phyloP scores from a whole-genome alignment of 37 sponge, comb jelly and placozoan genomes.

The Spongilla lacustris region DNA sequence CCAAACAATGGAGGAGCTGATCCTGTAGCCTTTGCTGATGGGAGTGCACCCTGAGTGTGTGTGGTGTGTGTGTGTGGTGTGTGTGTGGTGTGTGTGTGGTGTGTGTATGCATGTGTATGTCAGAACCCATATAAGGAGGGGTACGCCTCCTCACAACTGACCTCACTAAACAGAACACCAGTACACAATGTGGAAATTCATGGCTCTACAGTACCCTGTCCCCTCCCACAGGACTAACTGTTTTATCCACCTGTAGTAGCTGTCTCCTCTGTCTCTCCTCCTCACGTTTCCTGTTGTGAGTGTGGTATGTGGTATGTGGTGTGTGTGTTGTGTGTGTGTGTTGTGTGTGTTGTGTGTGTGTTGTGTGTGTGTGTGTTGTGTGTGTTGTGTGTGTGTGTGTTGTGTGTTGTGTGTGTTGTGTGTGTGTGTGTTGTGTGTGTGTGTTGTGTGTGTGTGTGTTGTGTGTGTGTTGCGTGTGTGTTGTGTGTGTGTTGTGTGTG shows the following conservation, averaged over 20 bases:
- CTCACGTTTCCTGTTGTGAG: conserved; percentile 9
- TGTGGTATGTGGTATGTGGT: neutral
- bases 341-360: conserved; percentile 26
- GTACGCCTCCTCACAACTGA: neutral
- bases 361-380: conserved; percentile 24
- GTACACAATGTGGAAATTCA: neutral
- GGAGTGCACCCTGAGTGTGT: neutral
- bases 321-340: neutral
- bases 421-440: conserved; percentile 1
- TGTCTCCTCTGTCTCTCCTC: conserved; percentile 17
- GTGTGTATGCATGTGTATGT: neutral
- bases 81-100: neutral
- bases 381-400: neutral
- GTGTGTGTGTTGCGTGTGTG: too few relatives aligned
- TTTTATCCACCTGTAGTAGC: neutral
- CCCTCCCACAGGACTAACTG: neutral
- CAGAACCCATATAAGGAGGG: neutral
- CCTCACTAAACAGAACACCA: neutral
- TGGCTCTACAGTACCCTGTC: too few relatives aligned
- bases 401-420: conserved; percentile 6
- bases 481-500: too few relatives aligned
- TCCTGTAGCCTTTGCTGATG: neutral
- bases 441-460: neutral
- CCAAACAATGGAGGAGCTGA: neutral
- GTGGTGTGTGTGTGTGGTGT: neutral